Conservation (phyloP, 2,797 vertebrate genomes). For the Pogoniulus pusillus region DNA sequence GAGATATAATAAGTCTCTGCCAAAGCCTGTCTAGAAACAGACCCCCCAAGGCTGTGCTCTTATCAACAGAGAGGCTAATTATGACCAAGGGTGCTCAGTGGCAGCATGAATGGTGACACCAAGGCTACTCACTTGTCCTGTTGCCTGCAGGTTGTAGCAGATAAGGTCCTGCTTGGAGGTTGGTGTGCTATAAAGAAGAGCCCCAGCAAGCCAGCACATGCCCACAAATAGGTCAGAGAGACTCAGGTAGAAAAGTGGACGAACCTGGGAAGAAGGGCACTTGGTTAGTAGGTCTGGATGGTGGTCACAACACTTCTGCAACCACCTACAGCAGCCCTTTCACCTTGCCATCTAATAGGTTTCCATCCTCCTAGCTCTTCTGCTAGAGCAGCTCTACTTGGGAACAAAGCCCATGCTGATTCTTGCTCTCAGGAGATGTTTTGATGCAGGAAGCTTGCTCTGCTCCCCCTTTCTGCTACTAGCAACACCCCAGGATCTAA, state of each 20-base stretch:
- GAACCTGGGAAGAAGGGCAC: conserved; percentile 74
- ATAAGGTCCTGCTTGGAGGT: conserved; percentile 48
- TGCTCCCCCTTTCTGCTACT: neutral
- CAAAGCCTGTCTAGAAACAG: neutral
- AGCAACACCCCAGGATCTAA: neutral
- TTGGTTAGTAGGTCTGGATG: neutral
- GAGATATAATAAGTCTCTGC: neutral
- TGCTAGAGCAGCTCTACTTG: neutral
- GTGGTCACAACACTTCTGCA: neutral
- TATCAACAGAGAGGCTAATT: accelerated
- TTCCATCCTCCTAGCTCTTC: neutral
- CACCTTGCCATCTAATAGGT: accelerated
- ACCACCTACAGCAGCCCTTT: neutral
- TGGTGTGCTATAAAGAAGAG: conserved; percentile 76
- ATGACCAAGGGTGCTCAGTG: accelerated
- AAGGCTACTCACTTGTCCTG: conserved; percentile 82
- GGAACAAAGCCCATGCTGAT: neutral
- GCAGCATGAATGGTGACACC: accelerated
- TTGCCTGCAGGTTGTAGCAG: conserved; percentile 86
- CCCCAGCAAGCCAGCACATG: conserved; percentile 84
- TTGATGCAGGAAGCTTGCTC: neutral
- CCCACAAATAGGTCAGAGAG: conserved; percentile 86
- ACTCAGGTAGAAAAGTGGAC: conserved; percentile 86
- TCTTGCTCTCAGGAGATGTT: neutral
- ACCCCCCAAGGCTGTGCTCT: accelerated